A percentile compares a stretch with the other conserved stretches of the same genome.
Conservation (phyloP, 1,140 invertebrate species). For the Drosophila chauvacae region DNA sequence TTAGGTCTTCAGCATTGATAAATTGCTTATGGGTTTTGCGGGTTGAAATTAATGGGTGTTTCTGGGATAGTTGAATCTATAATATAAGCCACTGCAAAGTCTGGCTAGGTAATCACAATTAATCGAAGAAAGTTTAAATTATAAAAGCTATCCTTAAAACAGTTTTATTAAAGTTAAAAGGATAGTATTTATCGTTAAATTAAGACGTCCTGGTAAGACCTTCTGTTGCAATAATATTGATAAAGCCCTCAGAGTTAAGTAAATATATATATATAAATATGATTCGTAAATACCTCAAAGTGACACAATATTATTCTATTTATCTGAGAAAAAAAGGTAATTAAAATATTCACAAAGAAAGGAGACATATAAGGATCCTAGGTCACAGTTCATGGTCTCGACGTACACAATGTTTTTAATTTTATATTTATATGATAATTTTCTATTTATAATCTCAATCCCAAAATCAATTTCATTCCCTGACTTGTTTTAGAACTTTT, state of each 20-base stretch:
- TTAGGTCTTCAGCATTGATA: conserved; percentile 22
- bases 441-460: not conserved
- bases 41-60: conserved; percentile 7
- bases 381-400: not conserved
- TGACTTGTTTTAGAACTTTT: not conserved
- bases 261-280: not conserved
- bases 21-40: conserved; percentile 18
- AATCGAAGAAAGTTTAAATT: not conserved
- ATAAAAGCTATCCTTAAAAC: not conserved
- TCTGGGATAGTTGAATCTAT: not conserved
- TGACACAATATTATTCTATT: not conserved
- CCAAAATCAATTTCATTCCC: not conserved
- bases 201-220: not conserved
- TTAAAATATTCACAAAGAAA: not conserved
- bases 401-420: not conserved
- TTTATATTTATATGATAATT: too few species aligned
- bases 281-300: not conserved
- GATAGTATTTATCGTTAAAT: not conserved
- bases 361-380: not conserved
- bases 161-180: not conserved
- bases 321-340: not conserved
- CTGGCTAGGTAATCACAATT: not conserved
- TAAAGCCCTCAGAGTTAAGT: not conserved
- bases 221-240: not conserved
- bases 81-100: conserved; percentile 1